phyloP scores from a whole-genome alignment of 2,797 vertebrate species.

The Liparis tanakae region DNA sequence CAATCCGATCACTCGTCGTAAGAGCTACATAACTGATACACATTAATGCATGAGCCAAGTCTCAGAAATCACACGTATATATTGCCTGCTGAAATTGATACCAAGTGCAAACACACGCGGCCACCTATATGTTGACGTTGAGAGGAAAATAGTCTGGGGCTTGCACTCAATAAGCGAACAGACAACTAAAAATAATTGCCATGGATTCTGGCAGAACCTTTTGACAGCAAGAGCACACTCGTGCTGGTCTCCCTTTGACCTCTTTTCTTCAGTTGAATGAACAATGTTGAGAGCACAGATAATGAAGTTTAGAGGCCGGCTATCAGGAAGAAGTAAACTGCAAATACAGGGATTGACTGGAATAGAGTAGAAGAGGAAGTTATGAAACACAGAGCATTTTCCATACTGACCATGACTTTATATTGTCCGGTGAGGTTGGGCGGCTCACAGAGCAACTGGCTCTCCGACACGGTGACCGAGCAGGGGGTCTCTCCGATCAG shows the following conservation, averaged over 20 bases:
- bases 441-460: slow-evolving; percentile 95
- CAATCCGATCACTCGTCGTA: neutral
- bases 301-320: slow-evolving; percentile 58
- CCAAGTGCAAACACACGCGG: slow-evolving; percentile 28
- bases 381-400: neutral
- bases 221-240: slow-evolving; percentile 57
- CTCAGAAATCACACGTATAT: slow-evolving; percentile 18
- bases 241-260: slow-evolving; percentile 61
- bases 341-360: slow-evolving; percentile 19
- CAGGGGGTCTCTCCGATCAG: slow-evolving; percentile 95
- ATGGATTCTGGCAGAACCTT: slow-evolving; percentile 62
- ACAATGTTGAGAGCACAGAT: slow-evolving; percentile 53
- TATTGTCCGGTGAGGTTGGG: slow-evolving; percentile 96
- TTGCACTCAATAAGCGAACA: slow-evolving; percentile 60
- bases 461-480: slow-evolving; percentile 94
- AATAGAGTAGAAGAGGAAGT: slow-evolving; percentile 10
- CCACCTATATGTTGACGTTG: slow-evolving; percentile 18
- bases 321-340: slow-evolving; percentile 35
- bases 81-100: slow-evolving; percentile 28
- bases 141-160: slow-evolving; percentile 47
- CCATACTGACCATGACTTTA: slow-evolving; percentile 88
- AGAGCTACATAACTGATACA: neutral
- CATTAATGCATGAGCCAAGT: neutral
- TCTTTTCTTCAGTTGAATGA: slow-evolving; percentile 59
- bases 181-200: slow-evolving; percentile 67